Evolutionary conservation across 2,797 vertebrate genomes (phyloP).

Genomic region (Diplodus puntazzo): DNA sequence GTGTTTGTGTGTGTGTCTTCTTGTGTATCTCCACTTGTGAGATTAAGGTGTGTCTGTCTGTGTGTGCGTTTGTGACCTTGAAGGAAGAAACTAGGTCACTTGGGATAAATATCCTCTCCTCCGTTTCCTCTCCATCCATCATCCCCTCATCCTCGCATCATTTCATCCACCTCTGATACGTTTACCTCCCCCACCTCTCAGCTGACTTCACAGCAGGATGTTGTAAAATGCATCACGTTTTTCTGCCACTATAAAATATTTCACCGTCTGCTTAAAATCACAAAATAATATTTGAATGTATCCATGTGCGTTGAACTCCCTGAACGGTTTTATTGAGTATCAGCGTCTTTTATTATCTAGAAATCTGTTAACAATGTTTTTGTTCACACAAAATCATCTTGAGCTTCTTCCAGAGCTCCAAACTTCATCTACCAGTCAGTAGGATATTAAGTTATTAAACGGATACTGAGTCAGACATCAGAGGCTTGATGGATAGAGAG

Average conservation of each 20-base stretch:
- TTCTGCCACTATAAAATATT: background rate
- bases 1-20: background rate
- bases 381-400: background rate
- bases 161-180: slow-evolving; percentile 10
- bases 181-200: background rate
- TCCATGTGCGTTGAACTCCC: background rate
- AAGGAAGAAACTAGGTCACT: slow-evolving; percentile 25
- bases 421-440: background rate
- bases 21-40: background rate
- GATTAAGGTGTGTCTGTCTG: background rate
- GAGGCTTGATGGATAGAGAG: too few species aligned
- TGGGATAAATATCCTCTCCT: slow-evolving; percentile 10
- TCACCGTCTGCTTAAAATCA: background rate
- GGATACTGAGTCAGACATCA: too few species aligned
- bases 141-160: slow-evolving; percentile 23
- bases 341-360: background rate
- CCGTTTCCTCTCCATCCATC: slow-evolving; percentile 27
- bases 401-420: background rate
- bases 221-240: background rate
- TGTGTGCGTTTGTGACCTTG: slow-evolving; percentile 33
- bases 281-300: background rate
- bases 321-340: background rate
- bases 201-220: background rate
- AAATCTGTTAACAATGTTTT: background rate
- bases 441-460: background rate